Conservation (phyloP, 2,888 invertebrate species). For the Aphodius sticticus region DNA sequence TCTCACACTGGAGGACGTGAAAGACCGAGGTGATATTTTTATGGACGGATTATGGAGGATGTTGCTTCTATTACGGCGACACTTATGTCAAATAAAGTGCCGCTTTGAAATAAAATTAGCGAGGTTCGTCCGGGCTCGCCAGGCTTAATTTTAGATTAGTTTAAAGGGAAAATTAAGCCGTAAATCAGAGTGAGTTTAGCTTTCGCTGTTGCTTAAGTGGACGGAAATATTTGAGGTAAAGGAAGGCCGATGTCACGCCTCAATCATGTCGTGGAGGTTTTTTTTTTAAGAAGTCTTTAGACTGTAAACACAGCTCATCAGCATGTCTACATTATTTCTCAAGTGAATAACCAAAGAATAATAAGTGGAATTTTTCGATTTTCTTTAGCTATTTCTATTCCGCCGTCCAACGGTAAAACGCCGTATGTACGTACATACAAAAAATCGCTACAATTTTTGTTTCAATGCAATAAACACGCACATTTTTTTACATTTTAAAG, state of each 20-base stretch:
- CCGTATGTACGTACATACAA: no score
- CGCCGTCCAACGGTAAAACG: no score
- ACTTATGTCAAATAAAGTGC: neutral
- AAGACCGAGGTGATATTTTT: neutral
- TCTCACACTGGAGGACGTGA: neutral
- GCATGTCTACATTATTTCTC: neutral
- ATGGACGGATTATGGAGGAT: constrained; percentile 4
- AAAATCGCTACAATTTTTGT: no score
- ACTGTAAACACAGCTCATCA: neutral
- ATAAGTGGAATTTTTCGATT: neutral
- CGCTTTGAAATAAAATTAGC: constrained; percentile 4
- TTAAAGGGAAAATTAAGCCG: neutral
- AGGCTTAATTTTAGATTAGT: neutral
- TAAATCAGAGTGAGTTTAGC: neutral
- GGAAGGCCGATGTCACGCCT: neutral
- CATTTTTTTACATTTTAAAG: no score
- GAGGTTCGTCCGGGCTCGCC: neutral
- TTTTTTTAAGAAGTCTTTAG: neutral
- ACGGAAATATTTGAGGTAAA: neutral
- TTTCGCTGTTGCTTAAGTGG: neutral
- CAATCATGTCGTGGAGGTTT: neutral
- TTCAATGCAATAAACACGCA: no score
- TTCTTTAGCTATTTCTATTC: neutral
- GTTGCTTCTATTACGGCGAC: neutral
- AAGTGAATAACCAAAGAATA: neutral